Conservation (phyloP, 2,888 invertebrate genomes). For the Acleris literana region DNA sequence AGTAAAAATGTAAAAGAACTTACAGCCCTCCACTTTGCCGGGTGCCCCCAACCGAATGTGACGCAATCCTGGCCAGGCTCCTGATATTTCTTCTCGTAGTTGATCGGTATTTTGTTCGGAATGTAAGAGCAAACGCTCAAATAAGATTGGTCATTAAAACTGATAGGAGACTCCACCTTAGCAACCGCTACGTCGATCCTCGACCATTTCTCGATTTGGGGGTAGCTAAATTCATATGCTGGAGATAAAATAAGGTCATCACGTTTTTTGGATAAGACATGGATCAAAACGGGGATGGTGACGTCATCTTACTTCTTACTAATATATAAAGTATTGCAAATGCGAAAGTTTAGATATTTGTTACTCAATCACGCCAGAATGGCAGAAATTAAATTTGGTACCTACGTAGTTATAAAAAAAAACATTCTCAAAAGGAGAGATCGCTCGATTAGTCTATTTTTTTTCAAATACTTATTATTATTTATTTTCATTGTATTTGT, state of each 20-base stretch:
- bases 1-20: constrained; percentile 2
- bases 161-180: constrained; percentile 53
- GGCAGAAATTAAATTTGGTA: no score
- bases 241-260: constrained; percentile 26
- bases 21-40: constrained; percentile 47
- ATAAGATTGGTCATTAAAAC: constrained; percentile 40
- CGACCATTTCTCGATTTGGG: constrained; percentile 52
- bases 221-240: constrained; percentile 53
- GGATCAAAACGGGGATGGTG: no score
- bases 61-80: constrained; percentile 42
- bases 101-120: constrained; percentile 47
- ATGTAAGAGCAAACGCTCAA: constrained; percentile 46
- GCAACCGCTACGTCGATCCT: constrained; percentile 56
- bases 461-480: no score
- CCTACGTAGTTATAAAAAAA: no score
- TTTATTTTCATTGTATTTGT: no score
- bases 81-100: constrained; percentile 48
- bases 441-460: no score
- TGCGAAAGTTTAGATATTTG: no score
- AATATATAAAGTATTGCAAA: no score
- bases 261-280: no score
- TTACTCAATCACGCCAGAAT: no score
- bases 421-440: no score
- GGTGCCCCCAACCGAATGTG: constrained; percentile 53
- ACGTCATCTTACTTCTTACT: no score